A percentile compares a stretch with the other conserved stretches of the same genome.
Evolutionary conservation across 2,888 invertebrate genomes (phyloP).

Genomic region (Rapana venosa): DNA sequence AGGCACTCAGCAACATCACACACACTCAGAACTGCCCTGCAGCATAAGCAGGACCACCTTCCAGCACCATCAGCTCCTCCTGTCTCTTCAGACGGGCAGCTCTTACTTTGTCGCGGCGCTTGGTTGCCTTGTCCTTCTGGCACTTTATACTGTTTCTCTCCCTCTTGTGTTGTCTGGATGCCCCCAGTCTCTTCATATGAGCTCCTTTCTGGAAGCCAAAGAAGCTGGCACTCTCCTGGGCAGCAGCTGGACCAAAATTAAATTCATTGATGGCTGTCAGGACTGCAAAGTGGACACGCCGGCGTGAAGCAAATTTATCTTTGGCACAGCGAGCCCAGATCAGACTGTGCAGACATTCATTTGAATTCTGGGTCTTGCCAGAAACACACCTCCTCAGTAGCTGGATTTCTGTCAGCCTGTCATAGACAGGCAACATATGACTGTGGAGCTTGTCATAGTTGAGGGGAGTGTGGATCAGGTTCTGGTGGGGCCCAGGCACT

Average conservation of each 20-base stretch:
- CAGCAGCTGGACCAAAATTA: neutral
- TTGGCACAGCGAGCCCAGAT: neutral
- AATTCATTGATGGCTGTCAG: neutral
- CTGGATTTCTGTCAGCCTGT: neutral
- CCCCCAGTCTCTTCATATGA: neutral
- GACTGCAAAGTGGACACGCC: neutral
- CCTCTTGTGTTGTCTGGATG: too few species aligned
- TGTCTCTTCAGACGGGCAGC: conserved; percentile 1
- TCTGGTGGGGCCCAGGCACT: too few species aligned
- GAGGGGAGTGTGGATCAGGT: too few species aligned
- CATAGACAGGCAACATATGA: neutral
- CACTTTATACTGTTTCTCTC: neutral
- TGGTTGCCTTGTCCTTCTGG: neutral
- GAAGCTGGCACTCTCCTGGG: neutral
- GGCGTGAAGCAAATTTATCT: neutral
- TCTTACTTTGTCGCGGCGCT: neutral
- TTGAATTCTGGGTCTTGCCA: neutral
- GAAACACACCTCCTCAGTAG: neutral
- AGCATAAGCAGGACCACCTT: conserved; percentile 6
- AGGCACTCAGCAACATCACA: neutral
- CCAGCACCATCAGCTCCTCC: conserved; percentile 12
- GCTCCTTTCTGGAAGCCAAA: neutral
- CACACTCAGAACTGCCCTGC: neutral
- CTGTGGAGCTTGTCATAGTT: too few species aligned
- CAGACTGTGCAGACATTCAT: neutral